phyloP scores from a whole-genome alignment of 35 echinoderm and acorn worm genomes.

The Ophiothrix spiculata region DNA sequence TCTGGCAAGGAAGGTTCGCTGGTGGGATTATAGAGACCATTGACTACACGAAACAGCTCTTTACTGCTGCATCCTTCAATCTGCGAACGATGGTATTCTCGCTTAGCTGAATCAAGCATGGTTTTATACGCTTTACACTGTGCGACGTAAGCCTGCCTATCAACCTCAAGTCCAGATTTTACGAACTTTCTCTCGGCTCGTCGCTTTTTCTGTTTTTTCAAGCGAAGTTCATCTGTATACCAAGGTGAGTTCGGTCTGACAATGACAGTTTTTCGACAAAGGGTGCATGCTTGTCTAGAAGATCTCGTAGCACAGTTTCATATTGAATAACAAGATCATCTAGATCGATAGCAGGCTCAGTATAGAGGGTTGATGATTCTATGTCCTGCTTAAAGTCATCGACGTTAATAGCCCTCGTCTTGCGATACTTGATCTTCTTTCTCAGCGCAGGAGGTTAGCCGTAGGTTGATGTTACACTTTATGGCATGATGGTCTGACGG shows the following conservation, averaged over 20 bases:
- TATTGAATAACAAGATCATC: neutral
- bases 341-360: conserved; percentile 6
- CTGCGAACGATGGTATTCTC: neutral
- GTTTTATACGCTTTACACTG: conserved; percentile 19
- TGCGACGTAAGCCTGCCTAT: conserved; percentile 5
- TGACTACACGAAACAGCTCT: conserved; percentile 23
- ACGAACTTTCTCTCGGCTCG: conserved; percentile 12
- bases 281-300: conserved; percentile 22
- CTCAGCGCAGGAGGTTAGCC: neutral
- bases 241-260: conserved; percentile 19
- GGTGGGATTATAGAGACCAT: neutral
- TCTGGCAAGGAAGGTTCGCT: neutral
- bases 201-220: conserved; percentile 6
- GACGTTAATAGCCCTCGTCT: conserved; percentile 4
- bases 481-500: conserved; percentile 9
- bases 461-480: neutral
- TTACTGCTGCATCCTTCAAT: conserved; percentile 21
- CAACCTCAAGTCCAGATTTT: conserved; percentile 15
- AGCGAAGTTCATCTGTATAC: conserved; percentile 29
- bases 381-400: neutral
- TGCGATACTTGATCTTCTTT: neutral
- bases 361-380: conserved; percentile 7
- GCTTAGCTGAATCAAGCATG: conserved; percentile 15
- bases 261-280: conserved; percentile 9
- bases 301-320: conserved; percentile 6